Evolutionary conservation across 2,888 invertebrate species (phyloP), one percentile per base, ranked within the genome.

Genomic region (Dinocampus coccinellae): DNA sequence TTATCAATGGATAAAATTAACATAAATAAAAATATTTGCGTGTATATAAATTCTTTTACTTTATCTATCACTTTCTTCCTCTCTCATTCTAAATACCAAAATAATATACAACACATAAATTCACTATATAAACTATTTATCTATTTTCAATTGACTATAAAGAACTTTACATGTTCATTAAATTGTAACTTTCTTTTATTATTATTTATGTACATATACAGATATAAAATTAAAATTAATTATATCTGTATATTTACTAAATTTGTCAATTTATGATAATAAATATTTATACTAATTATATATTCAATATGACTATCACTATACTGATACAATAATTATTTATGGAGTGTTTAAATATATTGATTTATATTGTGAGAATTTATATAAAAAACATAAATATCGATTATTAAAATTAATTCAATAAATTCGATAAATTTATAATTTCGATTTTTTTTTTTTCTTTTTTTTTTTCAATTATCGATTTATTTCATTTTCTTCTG

Each of bases 91-190:
- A 42, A 42, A 39, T 26, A 24, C 10, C 4, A 16, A 16, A 33
- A 26, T 29, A 26, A 29, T 26, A 7, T 26, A 39, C 39, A 39
- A 39, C 29, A 9, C 10, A 33, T 58, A 2, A 16, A 58, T n/a
- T 24, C 33, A 13, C 33, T 16, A 33, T 29, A 26, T 58, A 58
- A 24, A 58, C 34, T 60, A 36, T 60, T 60, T 11, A 6, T 34
- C 52, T 26, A 9, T 29, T 39, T n/a, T 26, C 39, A 16, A 24
- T 26, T 47, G 26, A 26, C 16, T 26, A 16, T 47, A 7, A 7
- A 42, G 29, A n/a, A 29, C n/a, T 16, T 63, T 63, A 63, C 63
- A 63, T 52, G 63, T 63, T 63, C 63, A 63, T 63, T 63, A 63
- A 47, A 16, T 63, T 47, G 29, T 16, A 63, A 63, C 63, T 63